Evolutionary conservation across 1,140 invertebrate species (phyloP).

Genomic region (Littorina saxatilis): DNA sequence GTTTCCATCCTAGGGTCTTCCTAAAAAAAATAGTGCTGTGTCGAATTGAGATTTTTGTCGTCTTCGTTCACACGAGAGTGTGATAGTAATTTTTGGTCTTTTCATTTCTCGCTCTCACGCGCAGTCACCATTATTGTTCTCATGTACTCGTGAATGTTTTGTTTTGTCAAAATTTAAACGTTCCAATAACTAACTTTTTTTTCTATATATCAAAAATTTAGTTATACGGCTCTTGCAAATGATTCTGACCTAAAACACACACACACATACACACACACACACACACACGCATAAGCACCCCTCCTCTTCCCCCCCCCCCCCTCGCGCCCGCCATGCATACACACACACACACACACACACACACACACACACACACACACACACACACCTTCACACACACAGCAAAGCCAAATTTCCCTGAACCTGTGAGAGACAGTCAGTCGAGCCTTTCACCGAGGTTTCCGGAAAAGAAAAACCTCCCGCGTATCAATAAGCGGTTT

Average conservation of each 20-base stretch:
- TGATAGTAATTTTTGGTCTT: too few relatives aligned
- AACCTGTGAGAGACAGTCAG: background rate
- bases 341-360: slow-evolving; percentile 13
- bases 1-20: too few relatives aligned
- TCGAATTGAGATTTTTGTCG: too few relatives aligned
- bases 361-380: slow-evolving; percentile 18
- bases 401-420: background rate
- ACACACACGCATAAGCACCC: background rate
- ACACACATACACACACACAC: background rate
- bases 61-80: too few relatives aligned
- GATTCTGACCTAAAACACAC: background rate
- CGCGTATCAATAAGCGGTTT: slow-evolving; percentile 9
- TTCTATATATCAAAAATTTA: too few relatives aligned
- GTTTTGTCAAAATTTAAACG: too few relatives aligned
- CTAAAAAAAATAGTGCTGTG: too few relatives aligned
- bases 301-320: background rate
- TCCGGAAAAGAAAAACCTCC: background rate
- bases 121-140: too few relatives aligned
- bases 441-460: background rate
- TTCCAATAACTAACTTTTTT: too few relatives aligned
- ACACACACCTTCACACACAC: background rate
- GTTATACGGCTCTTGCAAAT: too few relatives aligned
- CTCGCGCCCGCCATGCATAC: background rate
- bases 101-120: too few relatives aligned
- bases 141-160: too few relatives aligned